A percentile compares a stretch with the other conserved stretches of the same genome.
Conservation (phyloP, 2,797 vertebrate genomes). For the Bovichtus diacanthus region DNA sequence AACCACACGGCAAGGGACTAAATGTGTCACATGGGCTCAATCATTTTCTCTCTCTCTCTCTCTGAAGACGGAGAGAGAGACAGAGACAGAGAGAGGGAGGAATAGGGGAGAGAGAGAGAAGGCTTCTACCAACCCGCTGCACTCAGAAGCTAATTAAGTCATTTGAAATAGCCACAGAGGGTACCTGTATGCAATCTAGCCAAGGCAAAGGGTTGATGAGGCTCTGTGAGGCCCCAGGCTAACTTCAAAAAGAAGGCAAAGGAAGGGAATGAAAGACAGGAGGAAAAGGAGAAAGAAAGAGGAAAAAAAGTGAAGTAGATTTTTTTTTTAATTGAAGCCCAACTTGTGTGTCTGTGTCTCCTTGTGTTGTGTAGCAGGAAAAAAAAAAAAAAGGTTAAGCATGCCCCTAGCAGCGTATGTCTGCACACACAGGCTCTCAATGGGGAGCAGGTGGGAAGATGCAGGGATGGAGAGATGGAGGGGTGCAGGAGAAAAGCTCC, state of each 20-base stretch:
- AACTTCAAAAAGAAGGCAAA: slow-evolving; percentile 82
- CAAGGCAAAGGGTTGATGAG: slow-evolving; percentile 84
- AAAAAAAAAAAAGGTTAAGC: slow-evolving; percentile 82
- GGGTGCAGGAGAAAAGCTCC: slow-evolving; percentile 54
- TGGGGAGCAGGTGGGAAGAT: slow-evolving; percentile 74
- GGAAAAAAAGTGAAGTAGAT: slow-evolving; percentile 56
- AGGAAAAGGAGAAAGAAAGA: slow-evolving; percentile 42
- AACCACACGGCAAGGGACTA: slow-evolving; percentile 79
- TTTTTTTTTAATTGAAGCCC: slow-evolving; percentile 85
- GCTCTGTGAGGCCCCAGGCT: slow-evolving; percentile 80
- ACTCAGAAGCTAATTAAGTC: slow-evolving; percentile 88
- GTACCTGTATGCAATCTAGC: slow-evolving; percentile 87
- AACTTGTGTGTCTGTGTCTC: slow-evolving; percentile 71
- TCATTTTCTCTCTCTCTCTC: slow-evolving; percentile 69
- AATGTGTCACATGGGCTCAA: slow-evolving; percentile 85
- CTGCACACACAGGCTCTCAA: slow-evolving; percentile 71
- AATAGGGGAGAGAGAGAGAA: slow-evolving; percentile 21
- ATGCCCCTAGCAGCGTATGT: slow-evolving; percentile 78
- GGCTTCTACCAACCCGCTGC: slow-evolving; percentile 72
- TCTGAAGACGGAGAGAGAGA: slow-evolving; percentile 68
- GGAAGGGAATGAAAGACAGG: slow-evolving; percentile 58
- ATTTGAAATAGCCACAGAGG: slow-evolving; percentile 88
- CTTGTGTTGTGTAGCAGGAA: slow-evolving; percentile 66
- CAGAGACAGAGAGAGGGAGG: slow-evolving; percentile 28
- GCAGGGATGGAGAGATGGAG: slow-evolving; percentile 57